phyloP scores from a whole-genome alignment of 1,140 invertebrate species.

The Oreohelix idahoensis region DNA sequence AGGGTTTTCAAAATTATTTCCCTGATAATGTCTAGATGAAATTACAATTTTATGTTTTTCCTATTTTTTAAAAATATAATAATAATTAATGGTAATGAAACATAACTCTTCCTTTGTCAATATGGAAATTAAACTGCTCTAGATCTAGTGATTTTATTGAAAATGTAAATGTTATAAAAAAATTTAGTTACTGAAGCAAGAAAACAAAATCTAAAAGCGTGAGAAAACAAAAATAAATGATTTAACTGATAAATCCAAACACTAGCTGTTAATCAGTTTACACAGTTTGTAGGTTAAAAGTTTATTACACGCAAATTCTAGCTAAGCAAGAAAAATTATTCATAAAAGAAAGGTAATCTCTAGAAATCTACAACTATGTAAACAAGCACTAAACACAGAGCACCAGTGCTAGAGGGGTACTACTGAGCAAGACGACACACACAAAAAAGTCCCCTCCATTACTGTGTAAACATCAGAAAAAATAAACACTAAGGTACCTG shows the following conservation, averaged over 20 bases:
- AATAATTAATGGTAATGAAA: no score
- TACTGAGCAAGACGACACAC: neutral
- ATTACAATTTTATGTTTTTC: no score
- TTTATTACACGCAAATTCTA: neutral
- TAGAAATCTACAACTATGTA: neutral
- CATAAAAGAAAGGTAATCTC: neutral
- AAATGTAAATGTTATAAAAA: neutral
- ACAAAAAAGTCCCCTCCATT: neutral
- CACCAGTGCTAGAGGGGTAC: slow-evolving; percentile 9
- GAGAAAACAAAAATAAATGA: neutral
- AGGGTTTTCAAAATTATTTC: no score
- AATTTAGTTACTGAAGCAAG: neutral
- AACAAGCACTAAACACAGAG: slow-evolving; percentile 6
- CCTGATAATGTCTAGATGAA: no score
- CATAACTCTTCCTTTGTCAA: no score
- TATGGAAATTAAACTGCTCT: no score
- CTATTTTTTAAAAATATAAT: no score
- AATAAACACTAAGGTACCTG: neutral
- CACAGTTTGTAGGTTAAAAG: neutral
- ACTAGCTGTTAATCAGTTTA: neutral
- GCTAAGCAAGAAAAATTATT: neutral
- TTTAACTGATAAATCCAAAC: neutral
- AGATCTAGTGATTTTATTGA: no score
- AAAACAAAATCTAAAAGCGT: neutral
- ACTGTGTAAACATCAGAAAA: neutral